A percentile compares a stretch with the other conserved stretches of the same genome.
These are phyloP conservation scores for Proterorhinus semilunaris DNA, from an alignment of 2,113 vertebrate genomes.

Conservation along the genomic window DNA sequence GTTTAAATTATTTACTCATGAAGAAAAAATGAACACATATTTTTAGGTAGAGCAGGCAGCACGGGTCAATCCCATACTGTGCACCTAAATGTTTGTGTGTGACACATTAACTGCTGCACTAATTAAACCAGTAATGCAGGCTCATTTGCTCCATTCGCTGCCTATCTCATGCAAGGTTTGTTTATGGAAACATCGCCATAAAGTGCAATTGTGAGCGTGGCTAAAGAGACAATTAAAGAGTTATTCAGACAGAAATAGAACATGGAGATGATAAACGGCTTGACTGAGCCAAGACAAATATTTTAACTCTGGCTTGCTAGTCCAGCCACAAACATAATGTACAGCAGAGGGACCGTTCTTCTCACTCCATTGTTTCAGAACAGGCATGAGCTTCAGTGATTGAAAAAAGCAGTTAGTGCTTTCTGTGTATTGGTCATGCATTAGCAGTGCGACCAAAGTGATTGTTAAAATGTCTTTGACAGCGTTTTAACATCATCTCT, in stretches of 20 bases:
- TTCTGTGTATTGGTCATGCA: conserved; percentile 11
- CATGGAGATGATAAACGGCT: conserved; percentile 46
- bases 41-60: not conserved
- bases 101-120: conserved; percentile 30
- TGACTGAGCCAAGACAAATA: conserved; percentile 43
- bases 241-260: conserved; percentile 54
- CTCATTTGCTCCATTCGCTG: conserved; percentile 25
- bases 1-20: no score
- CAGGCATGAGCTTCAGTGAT: conserved; percentile 24
- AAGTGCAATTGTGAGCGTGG: conserved; percentile 56
- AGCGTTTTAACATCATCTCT: conserved; percentile 30
- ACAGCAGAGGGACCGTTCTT: conserved; percentile 24
- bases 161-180: conserved; percentile 37
- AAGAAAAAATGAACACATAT: not conserved
- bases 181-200: conserved; percentile 65
- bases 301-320: conserved; percentile 33
- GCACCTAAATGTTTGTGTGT: conserved; percentile 20
- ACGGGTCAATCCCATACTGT: conserved; percentile 30
- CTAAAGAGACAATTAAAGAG: conserved; percentile 56
- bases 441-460: conserved; percentile 24
- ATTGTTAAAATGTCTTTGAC: conserved; percentile 42
- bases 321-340: conserved; percentile 43
- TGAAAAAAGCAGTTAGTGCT: conserved; percentile 46
- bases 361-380: conserved; percentile 36
- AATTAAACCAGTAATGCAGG: conserved; percentile 53